Evolutionary conservation across 2,797 vertebrate species (phyloP).

Genomic region (Crenichthys baileyi): DNA sequence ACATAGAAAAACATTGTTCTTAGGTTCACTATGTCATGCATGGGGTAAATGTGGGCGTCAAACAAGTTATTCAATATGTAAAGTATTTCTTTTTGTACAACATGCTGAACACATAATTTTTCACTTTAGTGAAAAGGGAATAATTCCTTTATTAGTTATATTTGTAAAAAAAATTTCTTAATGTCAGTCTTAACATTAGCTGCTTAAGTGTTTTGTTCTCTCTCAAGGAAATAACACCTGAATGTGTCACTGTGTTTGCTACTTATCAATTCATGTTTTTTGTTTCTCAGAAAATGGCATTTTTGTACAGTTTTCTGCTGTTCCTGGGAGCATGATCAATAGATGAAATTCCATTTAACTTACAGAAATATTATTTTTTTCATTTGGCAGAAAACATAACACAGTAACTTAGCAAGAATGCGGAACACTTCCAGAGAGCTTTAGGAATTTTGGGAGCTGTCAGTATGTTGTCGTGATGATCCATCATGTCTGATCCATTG

Average conservation of each 20-base stretch:
- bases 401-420: not conserved
- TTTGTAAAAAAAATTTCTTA: not conserved
- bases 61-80: not conserved
- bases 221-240: not conserved
- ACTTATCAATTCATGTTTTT: not conserved
- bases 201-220: not conserved
- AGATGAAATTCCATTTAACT: not conserved
- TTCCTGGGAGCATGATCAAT: not conserved
- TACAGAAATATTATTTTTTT: not conserved
- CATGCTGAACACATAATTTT: not conserved
- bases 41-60: not conserved
- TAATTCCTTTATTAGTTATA: not conserved
- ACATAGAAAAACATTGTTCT: not conserved
- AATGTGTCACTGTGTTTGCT: not conserved
- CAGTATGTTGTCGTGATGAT: not conserved
- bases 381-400: not conserved
- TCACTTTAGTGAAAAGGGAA: not conserved
- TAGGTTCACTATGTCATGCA: not conserved
- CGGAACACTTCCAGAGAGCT: not conserved
- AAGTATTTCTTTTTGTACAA: no score
- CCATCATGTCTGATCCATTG: not conserved
- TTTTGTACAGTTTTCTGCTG: not conserved
- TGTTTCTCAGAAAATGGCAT: not conserved
- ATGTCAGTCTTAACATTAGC: not conserved
- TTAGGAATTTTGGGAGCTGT: not conserved